Base-by-base conservation (phyloP, 1,140 invertebrate genomes). In the Holotrichia oblita region DNA sequence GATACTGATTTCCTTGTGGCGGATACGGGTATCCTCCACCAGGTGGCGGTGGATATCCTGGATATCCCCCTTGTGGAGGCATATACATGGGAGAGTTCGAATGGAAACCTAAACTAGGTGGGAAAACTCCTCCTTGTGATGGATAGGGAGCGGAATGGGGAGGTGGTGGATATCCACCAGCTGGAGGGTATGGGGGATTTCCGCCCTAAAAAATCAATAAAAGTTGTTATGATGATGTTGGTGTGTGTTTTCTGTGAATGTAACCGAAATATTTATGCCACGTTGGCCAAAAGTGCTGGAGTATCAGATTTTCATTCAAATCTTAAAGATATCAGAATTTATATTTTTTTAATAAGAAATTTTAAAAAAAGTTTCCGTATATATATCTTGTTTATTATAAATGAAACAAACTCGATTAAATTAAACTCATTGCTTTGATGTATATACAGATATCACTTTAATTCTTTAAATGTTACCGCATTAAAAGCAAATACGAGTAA, bases 41-140 rank as follows among this genome's bases (percentile, higher is more conserved):
- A 6, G 64, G 61, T 64, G 61, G 61, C 17, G 17, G 24, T 22
- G 17, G 17, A 64, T 27, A 20, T 12, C 61, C 61, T 2, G 82
- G 81, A 75, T 75, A 75, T 20, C 73, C 73, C 10, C 81, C 82
- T 17, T 83, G 83, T 79, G 84, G 83, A 4, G 85, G 85, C 85
- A 86, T 86, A 69, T 83, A 83, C 82, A 86, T 85, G 3, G 85
- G 85, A 0, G 83, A 77, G 48, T 81, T 81, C 17, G 81, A 74
- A 42, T 73, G 80, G 73, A 81, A 85, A 14, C 85, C 85, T 20
- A 85, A 78, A 79, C 82, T 82, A 41, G 85, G 85, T 6, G 85
- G 84, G 69, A 83, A 85, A 9, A 86, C 80, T 14, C 79, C 79
- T 12, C 80, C 80, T 40, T 77, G 77, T 12, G 78, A 6, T 80